phyloP scores from a whole-genome alignment of 2,113 vertebrate species.

The Callorhinus ursinus region DNA sequence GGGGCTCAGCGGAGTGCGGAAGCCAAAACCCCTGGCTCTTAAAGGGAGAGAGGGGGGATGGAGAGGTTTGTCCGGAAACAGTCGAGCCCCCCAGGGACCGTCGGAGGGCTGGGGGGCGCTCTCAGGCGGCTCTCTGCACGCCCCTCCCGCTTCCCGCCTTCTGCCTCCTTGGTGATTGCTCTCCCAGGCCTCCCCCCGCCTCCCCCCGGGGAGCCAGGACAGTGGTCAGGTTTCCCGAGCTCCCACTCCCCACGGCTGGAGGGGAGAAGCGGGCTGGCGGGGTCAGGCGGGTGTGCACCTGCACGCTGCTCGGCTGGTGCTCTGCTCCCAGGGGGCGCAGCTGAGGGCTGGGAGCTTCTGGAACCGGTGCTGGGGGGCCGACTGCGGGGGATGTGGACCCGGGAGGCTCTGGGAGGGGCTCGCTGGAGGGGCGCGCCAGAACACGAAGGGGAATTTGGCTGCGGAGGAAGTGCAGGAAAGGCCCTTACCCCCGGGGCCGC shows the following conservation, averaged over 20 bases:
- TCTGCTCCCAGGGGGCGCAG: not conserved
- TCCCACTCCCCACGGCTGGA: not conserved
- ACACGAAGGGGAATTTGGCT: not conserved
- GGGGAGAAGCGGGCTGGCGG: not conserved
- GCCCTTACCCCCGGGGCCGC: not conserved
- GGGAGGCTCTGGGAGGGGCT: too few relatives aligned
- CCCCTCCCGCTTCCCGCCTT: not conserved
- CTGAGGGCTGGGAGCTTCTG: not conserved
- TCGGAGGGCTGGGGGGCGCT: not conserved
- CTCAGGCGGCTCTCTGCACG: too few relatives aligned
- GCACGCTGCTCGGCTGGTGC: not conserved
- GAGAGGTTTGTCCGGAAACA: not conserved
- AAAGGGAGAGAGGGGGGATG: not conserved
- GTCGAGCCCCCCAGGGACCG: not conserved
- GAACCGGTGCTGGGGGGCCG: not conserved
- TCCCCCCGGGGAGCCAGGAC: not conserved
- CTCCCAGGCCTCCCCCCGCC: not conserved
- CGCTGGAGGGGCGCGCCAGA: not conserved
- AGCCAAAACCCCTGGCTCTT: not conserved
- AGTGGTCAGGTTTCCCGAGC: too few relatives aligned
- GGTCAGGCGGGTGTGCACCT: not conserved
- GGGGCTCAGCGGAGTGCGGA: not conserved
- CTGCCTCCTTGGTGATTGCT: not conserved
- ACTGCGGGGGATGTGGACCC: rapidly evolving
- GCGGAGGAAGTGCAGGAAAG: not conserved